phyloP scores from a whole-genome alignment of 2,797 vertebrate species.

The Poecilia gillii region DNA sequence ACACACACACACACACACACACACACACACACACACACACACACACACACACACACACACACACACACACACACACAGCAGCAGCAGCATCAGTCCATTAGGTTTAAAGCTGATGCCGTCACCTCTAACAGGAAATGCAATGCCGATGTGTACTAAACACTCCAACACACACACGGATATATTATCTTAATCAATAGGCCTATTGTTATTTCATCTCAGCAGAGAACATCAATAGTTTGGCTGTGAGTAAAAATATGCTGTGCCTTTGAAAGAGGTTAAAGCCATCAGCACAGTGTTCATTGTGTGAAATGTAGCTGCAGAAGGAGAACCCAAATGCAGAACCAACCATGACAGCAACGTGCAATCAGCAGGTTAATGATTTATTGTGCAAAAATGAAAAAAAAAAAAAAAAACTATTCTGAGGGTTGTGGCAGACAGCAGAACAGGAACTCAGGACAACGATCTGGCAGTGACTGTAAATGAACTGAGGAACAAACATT shows the following conservation, averaged over 20 bases:
- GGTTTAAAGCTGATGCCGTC: conserved; percentile 26
- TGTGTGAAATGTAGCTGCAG: not conserved
- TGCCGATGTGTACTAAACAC: conserved; percentile 21
- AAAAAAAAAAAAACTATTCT: not conserved
- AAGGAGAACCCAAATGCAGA: conserved; percentile 1
- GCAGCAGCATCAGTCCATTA: conserved; percentile 12
- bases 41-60: too few relatives aligned
- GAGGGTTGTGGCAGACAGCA: not conserved
- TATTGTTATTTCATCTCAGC: conserved; percentile 70
- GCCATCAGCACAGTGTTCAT: conserved; percentile 35
- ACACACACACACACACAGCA: too few relatives aligned
- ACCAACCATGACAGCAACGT: not conserved
- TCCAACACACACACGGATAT: conserved; percentile 27
- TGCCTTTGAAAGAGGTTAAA: conserved; percentile 65
- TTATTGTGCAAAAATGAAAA: not conserved
- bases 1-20: too few relatives aligned
- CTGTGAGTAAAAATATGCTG: conserved; percentile 71
- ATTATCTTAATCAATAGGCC: conserved; percentile 67
- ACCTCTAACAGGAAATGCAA: conserved; percentile 46
- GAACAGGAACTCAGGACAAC: conserved; percentile 8
- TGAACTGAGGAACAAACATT: not conserved
- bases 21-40: too few relatives aligned
- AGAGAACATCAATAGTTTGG: conserved; percentile 43
- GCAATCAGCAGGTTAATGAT: not conserved
- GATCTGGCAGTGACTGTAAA: not conserved